These are phyloP conservation scores for Enteromius viviparus DNA, from an alignment of 2,797 vertebrate species.

Conservation along the genomic window DNA sequence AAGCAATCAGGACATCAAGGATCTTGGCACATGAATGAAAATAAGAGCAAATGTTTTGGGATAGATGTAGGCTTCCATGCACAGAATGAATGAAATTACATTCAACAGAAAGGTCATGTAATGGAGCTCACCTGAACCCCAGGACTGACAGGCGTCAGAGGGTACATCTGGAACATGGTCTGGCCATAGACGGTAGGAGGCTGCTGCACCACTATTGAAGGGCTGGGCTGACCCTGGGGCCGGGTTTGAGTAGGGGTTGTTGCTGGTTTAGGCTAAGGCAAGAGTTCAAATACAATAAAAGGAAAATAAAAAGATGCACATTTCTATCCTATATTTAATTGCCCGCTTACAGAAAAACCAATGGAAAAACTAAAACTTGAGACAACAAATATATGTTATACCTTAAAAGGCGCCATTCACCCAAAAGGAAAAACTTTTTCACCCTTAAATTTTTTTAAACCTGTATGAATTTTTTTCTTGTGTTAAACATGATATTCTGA, in stretches of 20 bases:
- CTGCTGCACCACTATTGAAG: conserved; percentile 95
- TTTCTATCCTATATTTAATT: not conserved
- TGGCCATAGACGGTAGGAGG: conserved; percentile 92
- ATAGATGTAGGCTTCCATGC: conserved; percentile 15
- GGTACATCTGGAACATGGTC: conserved; percentile 98
- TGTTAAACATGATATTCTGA: not conserved
- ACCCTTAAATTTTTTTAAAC: not conserved
- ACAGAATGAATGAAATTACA: conserved; percentile 22
- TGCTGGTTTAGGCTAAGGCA: conserved; percentile 91
- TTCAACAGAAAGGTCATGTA: not conserved
- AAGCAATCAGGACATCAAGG: not conserved
- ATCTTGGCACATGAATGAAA: conserved; percentile 18
- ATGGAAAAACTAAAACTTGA: not conserved
- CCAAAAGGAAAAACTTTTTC: not conserved
- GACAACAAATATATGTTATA: not conserved
- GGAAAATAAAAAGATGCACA: not conserved
- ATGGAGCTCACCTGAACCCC: conserved; percentile 90
- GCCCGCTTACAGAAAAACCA: not conserved
- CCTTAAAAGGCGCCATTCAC: not conserved
- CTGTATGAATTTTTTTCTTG: not conserved
- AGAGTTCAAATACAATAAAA: conserved; percentile 27
- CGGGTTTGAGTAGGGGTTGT: conserved; percentile 95
- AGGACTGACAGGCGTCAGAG: conserved; percentile 93
- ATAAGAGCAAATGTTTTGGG: not conserved
- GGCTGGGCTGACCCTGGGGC: conserved; percentile 96